Base-by-base conservation (phyloP, 2,113 vertebrate species). In the Butorides virescens region DNA sequence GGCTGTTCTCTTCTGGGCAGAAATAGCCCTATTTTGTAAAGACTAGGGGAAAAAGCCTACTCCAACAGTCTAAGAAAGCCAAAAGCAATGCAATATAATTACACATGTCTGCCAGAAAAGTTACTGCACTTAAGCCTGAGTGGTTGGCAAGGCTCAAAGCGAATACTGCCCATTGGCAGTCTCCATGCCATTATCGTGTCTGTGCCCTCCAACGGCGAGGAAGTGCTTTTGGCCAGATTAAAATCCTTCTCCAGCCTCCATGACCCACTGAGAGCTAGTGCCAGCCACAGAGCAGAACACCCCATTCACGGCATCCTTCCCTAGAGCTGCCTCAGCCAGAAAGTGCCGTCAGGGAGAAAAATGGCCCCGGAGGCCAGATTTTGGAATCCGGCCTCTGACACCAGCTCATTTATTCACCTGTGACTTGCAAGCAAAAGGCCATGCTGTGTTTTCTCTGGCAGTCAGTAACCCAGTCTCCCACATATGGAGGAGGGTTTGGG, bases 291-390 rank as follows among this genome's bases (percentile, higher is more conserved):
- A 82, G 80, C 67, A 79, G 61, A 67, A 44, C 37, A 2, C 52
- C 37, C 55, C 66, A 10, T 58, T 92, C 90, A 34, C 18, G 4
- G 72, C 13, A 17, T 88, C 73, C 75, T 80, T 85, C 55, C 56
- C 55, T 68, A 71, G 83, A 67, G 86, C 65, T 17, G 2, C 61
- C 73, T 89, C 77, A 42, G 66, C 80, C 88, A 29, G 53, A 68
- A 89, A 95, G 87, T 42, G 32, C 58, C 70, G 66, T 55, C 66
- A 39, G 30, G 6, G 63, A 93, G 70, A 61, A 87, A 52, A 92
- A 62, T 0, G 2, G 46, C 65, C 73, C 56, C 3, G 5, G 74
- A 76, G 80, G 56, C 15, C 73, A 59, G 68, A 78, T 81, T 63
- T 50, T 80, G 50, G 67, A 49, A 11, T 26, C 23, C 46, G 78